These are phyloP conservation scores for Plutomurus gul DNA, from an alignment of 1,140 invertebrate species.

Conservation along the genomic window DNA sequence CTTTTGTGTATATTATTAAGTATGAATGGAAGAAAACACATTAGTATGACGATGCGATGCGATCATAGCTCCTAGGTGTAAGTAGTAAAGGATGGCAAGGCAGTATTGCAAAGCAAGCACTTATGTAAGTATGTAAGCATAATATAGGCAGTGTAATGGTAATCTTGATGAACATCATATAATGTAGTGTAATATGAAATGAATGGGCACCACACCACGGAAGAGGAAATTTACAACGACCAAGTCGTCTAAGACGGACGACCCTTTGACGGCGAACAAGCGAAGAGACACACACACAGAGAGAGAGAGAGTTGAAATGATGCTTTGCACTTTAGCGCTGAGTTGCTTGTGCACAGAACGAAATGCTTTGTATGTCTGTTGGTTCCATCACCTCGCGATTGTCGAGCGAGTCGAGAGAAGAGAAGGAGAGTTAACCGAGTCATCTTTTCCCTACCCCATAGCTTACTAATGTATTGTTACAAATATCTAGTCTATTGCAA, in stretches of 20 bases:
- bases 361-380: background rate
- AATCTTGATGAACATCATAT: constrained; percentile 15
- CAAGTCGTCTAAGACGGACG: constrained; percentile 21
- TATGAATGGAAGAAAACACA: too few species aligned
- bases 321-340: background rate
- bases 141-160: background rate
- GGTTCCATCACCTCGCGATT: background rate
- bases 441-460: too few species aligned
- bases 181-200: constrained; percentile 11
- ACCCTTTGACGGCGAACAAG: background rate
- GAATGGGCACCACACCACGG: constrained; percentile 26
- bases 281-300: too few species aligned
- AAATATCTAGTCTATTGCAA: too few species aligned
- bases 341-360: background rate
- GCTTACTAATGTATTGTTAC: too few species aligned
- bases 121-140: too few species aligned
- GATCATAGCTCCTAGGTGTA: too few species aligned
- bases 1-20: too few species aligned
- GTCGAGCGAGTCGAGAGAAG: too few species aligned
- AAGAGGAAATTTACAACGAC: constrained; percentile 24
- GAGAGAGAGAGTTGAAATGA: constrained; percentile 25
- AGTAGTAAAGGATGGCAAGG: background rate
- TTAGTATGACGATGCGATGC: too few species aligned
- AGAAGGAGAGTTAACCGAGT: too few species aligned
- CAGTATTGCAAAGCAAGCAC: background rate